These are phyloP conservation scores for Chunga burmeisteri DNA, from an alignment of 2,113 vertebrate genomes.

Conservation along the genomic window DNA sequence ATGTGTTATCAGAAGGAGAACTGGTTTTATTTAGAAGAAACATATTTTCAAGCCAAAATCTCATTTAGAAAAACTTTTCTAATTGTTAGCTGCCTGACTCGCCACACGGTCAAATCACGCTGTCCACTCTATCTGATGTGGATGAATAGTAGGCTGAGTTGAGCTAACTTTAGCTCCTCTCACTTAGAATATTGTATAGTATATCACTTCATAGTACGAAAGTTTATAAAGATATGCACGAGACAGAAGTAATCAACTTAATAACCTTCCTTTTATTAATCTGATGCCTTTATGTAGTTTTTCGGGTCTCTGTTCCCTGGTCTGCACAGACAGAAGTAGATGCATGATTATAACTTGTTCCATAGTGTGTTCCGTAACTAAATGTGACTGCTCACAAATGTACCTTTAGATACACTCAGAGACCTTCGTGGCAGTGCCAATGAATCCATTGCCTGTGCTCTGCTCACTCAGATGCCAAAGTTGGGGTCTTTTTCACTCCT, in stretches of 20 bases:
- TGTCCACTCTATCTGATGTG: accelerated
- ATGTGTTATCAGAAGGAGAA: neutral
- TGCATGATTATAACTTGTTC: neutral
- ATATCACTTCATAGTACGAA: neutral
- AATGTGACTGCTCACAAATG: neutral
- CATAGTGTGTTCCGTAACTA: neutral
- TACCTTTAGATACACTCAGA: neutral
- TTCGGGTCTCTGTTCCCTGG: neutral
- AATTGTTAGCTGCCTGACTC: neutral
- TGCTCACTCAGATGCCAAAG: neutral
- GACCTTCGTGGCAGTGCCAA: neutral
- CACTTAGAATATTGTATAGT: neutral
- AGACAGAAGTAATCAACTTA: neutral
- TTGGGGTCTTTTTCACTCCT: neutral
- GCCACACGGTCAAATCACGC: accelerated
- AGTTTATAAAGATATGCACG: neutral
- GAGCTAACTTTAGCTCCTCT: neutral
- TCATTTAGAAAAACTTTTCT: neutral
- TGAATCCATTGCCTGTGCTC: neutral
- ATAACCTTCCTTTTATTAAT: neutral
- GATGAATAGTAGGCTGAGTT: neutral
- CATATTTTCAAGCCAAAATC: neutral
- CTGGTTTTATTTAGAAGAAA: neutral
- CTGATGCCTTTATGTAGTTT: neutral
- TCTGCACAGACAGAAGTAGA: neutral